Percentiles rank a stretch among this genome's conserved stretches.
phyloP scores from a whole-genome alignment of 2,888 invertebrate genomes.

The Cancer borealis region DNA sequence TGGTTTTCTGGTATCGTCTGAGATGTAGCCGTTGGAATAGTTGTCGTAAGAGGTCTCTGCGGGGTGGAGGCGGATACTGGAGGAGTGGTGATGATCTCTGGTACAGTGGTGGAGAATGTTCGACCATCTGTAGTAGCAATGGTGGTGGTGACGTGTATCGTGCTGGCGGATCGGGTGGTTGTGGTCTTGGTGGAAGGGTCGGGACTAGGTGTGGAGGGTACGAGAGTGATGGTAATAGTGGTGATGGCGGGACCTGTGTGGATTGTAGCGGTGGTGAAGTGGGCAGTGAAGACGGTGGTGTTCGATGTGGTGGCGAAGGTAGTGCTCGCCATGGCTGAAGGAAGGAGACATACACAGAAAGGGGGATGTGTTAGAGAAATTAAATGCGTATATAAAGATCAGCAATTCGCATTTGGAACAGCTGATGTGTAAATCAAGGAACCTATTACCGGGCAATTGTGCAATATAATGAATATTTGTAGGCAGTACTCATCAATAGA shows the following conservation, averaged over 20 bases:
- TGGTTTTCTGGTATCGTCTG: neutral
- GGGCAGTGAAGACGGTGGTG: neutral
- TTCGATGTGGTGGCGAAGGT: neutral
- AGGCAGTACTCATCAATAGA: neutral
- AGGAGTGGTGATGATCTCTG: neutral
- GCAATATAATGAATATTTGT: neutral
- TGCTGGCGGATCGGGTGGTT: neutral
- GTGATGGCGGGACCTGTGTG: neutral
- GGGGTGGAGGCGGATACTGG: neutral
- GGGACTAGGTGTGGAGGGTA: neutral
- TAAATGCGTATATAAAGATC: neutral
- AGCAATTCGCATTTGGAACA: neutral
- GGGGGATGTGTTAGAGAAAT: neutral
- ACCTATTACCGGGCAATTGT: neutral
- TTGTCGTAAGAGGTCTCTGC: neutral
- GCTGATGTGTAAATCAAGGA: neutral
- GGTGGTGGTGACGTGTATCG: constrained; percentile 10
- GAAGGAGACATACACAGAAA: neutral
- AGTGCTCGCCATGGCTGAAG: neutral
- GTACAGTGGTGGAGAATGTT: neutral
- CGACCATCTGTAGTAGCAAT: neutral
- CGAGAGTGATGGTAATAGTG: constrained; percentile 27
- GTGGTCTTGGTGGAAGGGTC: neutral
- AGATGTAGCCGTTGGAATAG: neutral
- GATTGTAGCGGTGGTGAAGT: neutral